Base-by-base conservation (phyloP, 2,797 vertebrate genomes). In the Geotrypetes seraphini region DNA sequence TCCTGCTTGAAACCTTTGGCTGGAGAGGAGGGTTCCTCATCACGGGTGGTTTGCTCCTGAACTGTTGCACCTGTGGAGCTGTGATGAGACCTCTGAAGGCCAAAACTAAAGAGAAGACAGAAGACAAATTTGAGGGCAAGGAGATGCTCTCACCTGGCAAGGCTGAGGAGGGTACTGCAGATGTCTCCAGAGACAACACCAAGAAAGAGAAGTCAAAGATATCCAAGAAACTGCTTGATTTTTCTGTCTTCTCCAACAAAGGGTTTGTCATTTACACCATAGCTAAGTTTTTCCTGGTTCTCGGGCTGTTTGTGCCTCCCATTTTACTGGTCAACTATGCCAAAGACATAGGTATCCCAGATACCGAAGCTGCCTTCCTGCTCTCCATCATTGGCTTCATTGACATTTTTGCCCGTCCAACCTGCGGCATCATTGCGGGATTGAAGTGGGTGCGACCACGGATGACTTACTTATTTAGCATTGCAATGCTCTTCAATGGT, bases 1-100 rank as follows among this genome's bases (percentile, higher is more conserved):
- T 69, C 32, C 66, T 88, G 29, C 60, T 81, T 20, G 68, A 84
- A 51, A 67, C 33, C 28, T 87, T 83, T 40, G 81, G 82, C 31
- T 85, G 85, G 85, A 62, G 84, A 47, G 83, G 85, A 22, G 84
- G 81, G 28, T 85, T 87, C 48, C 76, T 88, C 35, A 84, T 88
- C 37, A 78, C 84, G 56, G 85, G 82, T 2, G 85, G 78, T 12
- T 71, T 86, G 30, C 69, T 87, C 48, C 73, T 86, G 45, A 81
- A 87, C 39, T 85, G 83, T 61, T 87, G 85, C 43, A 75, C 75
- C 4, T 85, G 85, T 34, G 83, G 78, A 5, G 83, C 83, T 1
- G 60, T 86, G 39, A 85, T 87, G 85, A 79, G 85, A 47, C 83
- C 83, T 3, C 52, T 81, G 19, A 36, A 55, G 40, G 25, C 64